phyloP scores from a whole-genome alignment of 2,797 vertebrate species.

The Adelosebastes latens region DNA sequence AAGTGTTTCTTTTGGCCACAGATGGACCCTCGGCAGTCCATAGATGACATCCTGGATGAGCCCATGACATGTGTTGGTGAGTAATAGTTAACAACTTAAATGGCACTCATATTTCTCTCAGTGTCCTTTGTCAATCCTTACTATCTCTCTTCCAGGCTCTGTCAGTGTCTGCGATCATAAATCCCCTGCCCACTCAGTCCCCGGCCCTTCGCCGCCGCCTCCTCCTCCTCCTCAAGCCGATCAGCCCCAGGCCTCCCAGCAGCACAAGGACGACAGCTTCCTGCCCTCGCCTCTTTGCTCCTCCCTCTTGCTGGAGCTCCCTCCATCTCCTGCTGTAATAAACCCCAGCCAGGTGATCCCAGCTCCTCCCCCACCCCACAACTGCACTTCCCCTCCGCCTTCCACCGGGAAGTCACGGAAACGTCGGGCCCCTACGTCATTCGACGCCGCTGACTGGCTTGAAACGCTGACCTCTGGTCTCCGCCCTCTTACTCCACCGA shows the following conservation, averaged over 20 bases:
- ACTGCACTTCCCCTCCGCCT: constrained; percentile 84
- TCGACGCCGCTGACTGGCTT: constrained; percentile 90
- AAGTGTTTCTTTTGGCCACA: constrained; percentile 58
- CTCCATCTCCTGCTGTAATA: constrained; percentile 80
- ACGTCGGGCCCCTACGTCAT: constrained; percentile 75
- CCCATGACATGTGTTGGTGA: constrained; percentile 79
- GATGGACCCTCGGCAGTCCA: constrained; percentile 89
- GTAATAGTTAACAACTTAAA: constrained; percentile 16
- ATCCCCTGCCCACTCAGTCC: constrained; percentile 48
- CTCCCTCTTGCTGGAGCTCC: constrained; percentile 84
- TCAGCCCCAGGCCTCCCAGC: constrained; percentile 61
- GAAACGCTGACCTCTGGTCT: constrained; percentile 87
- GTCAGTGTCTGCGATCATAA: constrained; percentile 64
- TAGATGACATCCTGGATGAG: constrained; percentile 91
- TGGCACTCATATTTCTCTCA: constrained; percentile 10
- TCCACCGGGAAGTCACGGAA: constrained; percentile 77
- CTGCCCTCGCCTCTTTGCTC: constrained; percentile 86
- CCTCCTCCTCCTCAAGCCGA: constrained; percentile 55
- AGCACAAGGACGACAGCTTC: constrained; percentile 78
- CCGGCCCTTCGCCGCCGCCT: constrained; percentile 43
- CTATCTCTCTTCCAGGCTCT: constrained; percentile 62
- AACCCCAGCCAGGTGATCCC: constrained; percentile 74
- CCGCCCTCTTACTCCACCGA: constrained; percentile 79
- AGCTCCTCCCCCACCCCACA: constrained; percentile 77
- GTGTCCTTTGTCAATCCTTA: constrained; percentile 16